Conservation (phyloP, 2,797 vertebrate genomes). For the Eutrigla gurnardus region DNA sequence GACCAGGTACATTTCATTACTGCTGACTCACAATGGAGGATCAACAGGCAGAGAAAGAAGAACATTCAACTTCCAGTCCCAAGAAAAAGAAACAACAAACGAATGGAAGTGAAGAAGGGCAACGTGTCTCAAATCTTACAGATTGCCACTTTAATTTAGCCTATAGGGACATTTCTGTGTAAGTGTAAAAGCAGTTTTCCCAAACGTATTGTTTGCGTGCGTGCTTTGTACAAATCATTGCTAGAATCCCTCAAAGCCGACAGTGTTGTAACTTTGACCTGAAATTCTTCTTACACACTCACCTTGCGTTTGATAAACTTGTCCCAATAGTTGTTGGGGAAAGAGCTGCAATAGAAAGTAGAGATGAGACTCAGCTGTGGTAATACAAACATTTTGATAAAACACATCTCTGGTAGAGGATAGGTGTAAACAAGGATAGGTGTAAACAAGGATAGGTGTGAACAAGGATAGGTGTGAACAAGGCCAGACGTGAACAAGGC, state of each 20-base stretch:
- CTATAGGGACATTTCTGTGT: background rate
- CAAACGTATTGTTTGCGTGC: background rate
- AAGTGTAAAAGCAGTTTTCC: background rate
- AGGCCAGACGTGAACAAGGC: too few species aligned
- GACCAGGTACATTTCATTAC: too few species aligned
- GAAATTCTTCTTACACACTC: conserved; percentile 52
- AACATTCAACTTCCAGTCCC: too few species aligned
- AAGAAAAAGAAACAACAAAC: too few species aligned
- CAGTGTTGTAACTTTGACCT: background rate
- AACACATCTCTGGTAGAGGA: background rate
- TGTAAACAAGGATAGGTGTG: too few species aligned
- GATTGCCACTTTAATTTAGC: background rate
- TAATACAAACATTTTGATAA: background rate
- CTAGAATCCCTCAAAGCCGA: too few species aligned
- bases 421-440: too few species aligned
- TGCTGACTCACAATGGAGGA: too few species aligned
- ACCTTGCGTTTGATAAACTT: conserved; percentile 99
- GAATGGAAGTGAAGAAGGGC: too few species aligned
- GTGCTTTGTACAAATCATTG: background rate
- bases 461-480: too few species aligned
- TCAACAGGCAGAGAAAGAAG: too few species aligned
- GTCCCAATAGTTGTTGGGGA: conserved; percentile 99
- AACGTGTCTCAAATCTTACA: too few species aligned
- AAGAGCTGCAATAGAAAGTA: conserved; percentile 85
- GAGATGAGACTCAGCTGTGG: background rate